phyloP scores from a whole-genome alignment of 1,140 invertebrate genomes.

The Drosophila asahinai region DNA sequence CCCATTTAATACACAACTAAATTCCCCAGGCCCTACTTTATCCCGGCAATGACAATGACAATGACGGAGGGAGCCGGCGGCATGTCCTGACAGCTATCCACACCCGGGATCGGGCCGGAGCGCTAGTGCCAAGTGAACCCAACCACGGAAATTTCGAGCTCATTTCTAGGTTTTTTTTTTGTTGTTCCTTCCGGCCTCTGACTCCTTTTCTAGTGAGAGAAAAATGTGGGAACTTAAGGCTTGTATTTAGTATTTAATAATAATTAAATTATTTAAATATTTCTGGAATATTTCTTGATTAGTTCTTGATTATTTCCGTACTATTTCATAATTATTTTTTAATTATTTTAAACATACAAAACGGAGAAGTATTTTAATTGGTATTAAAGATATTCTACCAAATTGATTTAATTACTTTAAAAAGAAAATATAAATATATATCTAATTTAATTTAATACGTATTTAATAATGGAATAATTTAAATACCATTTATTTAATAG shows the following conservation, averaged over 20 bases:
- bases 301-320: too few relatives aligned
- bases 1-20: slow-evolving; percentile 31
- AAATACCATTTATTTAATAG: too few relatives aligned
- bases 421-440: too few relatives aligned
- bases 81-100: slow-evolving; percentile 17
- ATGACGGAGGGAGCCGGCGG: slow-evolving; percentile 25
- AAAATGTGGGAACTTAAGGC: neutral
- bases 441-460: too few relatives aligned
- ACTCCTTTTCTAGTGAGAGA: neutral
- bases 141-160: slow-evolving; percentile 28
- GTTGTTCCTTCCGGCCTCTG: neutral
- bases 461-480: too few relatives aligned
- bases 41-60: slow-evolving; percentile 27
- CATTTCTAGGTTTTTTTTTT: slow-evolving; percentile 29
- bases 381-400: too few relatives aligned
- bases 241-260: neutral
- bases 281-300: neutral
- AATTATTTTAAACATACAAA: too few relatives aligned
- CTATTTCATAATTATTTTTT: too few relatives aligned
- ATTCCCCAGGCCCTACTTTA: slow-evolving; percentile 62
- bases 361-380: too few relatives aligned
- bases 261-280: neutral
- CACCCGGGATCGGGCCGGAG: slow-evolving; percentile 21
- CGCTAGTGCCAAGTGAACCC: slow-evolving; percentile 18
- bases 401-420: too few relatives aligned